These are phyloP conservation scores for Casuarius casuarius DNA, from an alignment of 2,113 vertebrate genomes.

Conservation along the genomic window DNA sequence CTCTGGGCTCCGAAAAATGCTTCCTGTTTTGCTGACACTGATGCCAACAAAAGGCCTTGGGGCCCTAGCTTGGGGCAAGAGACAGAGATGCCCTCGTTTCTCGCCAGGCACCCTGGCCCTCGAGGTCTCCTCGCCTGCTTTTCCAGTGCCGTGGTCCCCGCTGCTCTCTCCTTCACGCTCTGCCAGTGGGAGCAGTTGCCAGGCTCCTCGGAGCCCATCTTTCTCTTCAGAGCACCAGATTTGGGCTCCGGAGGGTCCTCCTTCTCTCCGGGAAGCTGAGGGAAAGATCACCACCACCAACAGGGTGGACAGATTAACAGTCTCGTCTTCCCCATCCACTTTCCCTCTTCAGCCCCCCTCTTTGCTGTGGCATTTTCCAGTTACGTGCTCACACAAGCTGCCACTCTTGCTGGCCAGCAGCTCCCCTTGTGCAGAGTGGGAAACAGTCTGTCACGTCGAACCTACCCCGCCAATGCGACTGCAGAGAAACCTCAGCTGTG, in stretches of 20 bases:
- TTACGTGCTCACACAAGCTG: no score
- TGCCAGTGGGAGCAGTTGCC: not conserved
- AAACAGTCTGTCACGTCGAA: no score
- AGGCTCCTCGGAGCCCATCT: not conserved
- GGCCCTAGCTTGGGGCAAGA: not conserved
- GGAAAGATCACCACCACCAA: not conserved
- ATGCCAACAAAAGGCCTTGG: not conserved
- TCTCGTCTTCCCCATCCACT: not conserved
- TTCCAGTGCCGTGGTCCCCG: not conserved
- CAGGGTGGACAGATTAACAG: no score
- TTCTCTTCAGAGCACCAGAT: not conserved
- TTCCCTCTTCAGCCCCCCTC: not conserved
- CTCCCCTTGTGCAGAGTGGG: no score
- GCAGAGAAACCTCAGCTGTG: no score
- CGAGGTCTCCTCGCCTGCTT: not conserved
- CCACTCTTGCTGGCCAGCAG: no score
- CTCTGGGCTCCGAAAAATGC: not conserved
- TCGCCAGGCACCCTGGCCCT: not conserved
- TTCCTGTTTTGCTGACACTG: not conserved
- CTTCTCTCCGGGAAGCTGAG: no score
- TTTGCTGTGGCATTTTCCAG: no score
- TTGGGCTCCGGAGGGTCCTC: not conserved
- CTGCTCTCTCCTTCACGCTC: accelerated
- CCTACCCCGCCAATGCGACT: no score
- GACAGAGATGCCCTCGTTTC: accelerated